Evolutionary conservation across 1,140 invertebrate genomes (phyloP).

Genomic region (Trypoxylus dichotomus): DNA sequence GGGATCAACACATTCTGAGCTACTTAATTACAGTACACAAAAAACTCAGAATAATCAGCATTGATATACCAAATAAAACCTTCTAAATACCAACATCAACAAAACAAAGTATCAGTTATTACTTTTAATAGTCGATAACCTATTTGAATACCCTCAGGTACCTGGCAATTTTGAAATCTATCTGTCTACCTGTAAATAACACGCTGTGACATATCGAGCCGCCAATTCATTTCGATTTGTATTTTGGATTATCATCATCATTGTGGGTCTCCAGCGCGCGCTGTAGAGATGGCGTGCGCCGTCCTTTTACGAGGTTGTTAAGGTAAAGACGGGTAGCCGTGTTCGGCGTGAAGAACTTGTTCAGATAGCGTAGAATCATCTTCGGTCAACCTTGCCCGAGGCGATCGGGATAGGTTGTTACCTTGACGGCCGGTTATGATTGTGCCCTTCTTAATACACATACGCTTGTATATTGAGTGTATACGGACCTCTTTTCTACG

Average conservation of each 20-base stretch:
- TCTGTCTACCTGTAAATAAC: no score
- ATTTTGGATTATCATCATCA: background rate
- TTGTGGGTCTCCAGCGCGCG: background rate
- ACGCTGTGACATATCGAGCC: background rate
- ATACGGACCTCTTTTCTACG: no score
- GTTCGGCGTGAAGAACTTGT: slow-evolving; percentile 11
- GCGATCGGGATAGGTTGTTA: background rate
- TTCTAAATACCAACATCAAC: no score
- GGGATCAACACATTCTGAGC: no score
- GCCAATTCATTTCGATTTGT: background rate
- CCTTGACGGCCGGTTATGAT: slow-evolving; percentile 1
- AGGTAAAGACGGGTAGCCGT: slow-evolving; percentile 8
- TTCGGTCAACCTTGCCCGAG: slow-evolving; percentile 15
- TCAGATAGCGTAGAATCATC: slow-evolving; percentile 18
- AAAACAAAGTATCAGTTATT: no score
- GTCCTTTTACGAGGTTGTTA: slow-evolving; percentile 9
- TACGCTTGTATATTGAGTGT: background rate
- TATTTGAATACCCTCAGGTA: no score
- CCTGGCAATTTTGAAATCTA: no score
- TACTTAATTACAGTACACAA: no score
- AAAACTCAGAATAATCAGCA: no score
- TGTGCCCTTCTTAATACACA: background rate
- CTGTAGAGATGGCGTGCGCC: background rate
- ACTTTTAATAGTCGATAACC: no score
- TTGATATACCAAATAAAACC: no score